Percentiles rank a stretch among this genome's conserved stretches.
These are phyloP conservation scores for Petaurus breviceps DNA, from an alignment of 2,113 vertebrate species.

Conservation along the genomic window DNA sequence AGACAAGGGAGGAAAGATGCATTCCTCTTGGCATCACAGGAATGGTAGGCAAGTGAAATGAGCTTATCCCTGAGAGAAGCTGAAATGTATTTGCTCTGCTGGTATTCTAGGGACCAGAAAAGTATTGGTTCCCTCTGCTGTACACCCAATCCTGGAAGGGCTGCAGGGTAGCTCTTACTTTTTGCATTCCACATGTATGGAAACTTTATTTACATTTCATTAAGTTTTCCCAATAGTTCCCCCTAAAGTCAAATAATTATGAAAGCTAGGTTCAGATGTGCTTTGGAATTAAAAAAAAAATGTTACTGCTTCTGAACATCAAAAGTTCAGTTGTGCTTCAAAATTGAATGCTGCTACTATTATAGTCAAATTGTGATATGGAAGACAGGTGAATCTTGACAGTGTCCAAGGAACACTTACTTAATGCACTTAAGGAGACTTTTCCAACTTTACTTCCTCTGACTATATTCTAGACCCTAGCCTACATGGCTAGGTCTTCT, in stretches of 20 bases:
- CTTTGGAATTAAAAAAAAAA: background rate
- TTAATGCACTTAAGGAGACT: background rate
- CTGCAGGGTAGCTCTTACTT: background rate
- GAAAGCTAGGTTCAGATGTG: background rate
- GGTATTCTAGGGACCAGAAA: too few relatives aligned
- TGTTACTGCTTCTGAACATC: background rate
- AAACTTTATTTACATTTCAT: background rate
- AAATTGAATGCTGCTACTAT: background rate
- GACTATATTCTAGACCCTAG: background rate
- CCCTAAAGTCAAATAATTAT: background rate
- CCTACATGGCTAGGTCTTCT: background rate
- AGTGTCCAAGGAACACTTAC: background rate
- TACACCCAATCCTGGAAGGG: background rate
- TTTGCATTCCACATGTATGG: background rate
- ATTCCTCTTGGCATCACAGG: too few relatives aligned
- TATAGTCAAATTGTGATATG: background rate
- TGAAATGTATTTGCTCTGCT: too few relatives aligned
- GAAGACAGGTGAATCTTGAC: background rate
- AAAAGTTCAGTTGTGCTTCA: background rate
- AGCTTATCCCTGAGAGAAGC: too few relatives aligned
- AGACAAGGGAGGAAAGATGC: too few relatives aligned
- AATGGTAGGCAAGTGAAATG: too few relatives aligned
- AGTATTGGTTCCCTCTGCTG: background rate
- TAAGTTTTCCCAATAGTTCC: background rate
- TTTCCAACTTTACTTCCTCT: background rate